These are phyloP conservation scores for Metacarcinus magister DNA, from an alignment of 2,888 invertebrate species.

Conservation along the genomic window DNA sequence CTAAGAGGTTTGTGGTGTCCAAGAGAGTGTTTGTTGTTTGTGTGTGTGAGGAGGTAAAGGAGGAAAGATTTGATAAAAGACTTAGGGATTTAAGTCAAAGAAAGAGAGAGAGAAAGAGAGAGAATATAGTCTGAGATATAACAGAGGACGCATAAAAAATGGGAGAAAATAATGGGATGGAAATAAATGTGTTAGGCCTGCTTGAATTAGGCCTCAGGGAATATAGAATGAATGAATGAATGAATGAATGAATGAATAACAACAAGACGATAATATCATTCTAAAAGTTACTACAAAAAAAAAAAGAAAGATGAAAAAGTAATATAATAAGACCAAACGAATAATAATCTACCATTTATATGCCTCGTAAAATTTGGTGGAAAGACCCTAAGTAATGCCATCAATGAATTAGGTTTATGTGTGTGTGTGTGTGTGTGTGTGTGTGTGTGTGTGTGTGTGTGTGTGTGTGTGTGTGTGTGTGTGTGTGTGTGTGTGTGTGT, in stretches of 20 bases:
- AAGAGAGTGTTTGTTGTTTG: not conserved
- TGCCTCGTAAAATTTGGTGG: not conserved
- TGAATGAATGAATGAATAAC: not conserved
- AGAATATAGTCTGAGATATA: not conserved
- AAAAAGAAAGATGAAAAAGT: not conserved
- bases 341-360: not conserved
- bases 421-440: not conserved
- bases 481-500: conserved; percentile 5
- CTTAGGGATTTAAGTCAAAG: not conserved
- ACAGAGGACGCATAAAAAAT: too few relatives aligned
- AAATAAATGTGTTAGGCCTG: not conserved
- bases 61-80: not conserved
- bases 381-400: not conserved
- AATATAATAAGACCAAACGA: not conserved
- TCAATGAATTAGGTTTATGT: conserved; percentile 1
- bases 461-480: conserved; percentile 26
- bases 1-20: too few relatives aligned
- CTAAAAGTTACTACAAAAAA: not conserved
- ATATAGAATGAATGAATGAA: not conserved
- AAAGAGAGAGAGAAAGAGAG: not conserved
- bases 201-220: not conserved
- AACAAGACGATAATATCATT: not conserved
- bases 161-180: not conserved
- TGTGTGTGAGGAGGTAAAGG: not conserved
- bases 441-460: conserved; percentile 26